A percentile compares a stretch with the other conserved stretches of the same genome.
Conservation (phyloP, 2,113 vertebrate species). For the Oncorhynchus mykiss region DNA sequence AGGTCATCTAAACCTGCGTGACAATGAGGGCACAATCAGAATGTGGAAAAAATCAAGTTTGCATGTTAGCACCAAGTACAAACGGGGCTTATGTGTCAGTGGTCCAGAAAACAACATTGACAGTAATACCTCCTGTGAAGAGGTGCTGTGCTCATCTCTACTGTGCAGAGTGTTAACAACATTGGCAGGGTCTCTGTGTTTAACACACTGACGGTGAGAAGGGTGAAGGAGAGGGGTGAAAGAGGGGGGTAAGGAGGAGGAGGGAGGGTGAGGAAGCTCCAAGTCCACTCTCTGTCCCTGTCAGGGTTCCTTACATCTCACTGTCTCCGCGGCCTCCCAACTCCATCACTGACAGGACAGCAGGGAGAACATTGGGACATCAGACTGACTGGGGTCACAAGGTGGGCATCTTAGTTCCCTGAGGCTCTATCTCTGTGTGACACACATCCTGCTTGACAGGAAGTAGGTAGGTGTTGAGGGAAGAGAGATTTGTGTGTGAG, state of each 20-base stretch:
- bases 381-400: conserved; percentile 3
- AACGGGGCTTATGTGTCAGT: no score
- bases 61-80: no score
- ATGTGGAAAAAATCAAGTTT: no score
- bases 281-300: conserved; percentile 29
- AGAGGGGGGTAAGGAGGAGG: not conserved
- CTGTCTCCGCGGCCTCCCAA: conserved; percentile 11
- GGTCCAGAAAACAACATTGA: no score
- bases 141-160: not conserved
- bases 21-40: no score
- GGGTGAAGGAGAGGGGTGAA: conserved; percentile 11
- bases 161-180: not conserved
- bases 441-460: not conserved
- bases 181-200: conserved; percentile 43
- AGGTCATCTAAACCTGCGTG: no score
- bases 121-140: not conserved
- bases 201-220: conserved; percentile 29
- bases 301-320: conserved; percentile 33
- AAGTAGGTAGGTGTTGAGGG: not conserved
- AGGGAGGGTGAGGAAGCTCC: no score
- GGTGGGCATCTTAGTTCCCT: conserved; percentile 13
- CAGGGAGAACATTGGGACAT: not conserved
- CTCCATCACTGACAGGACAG: conserved; percentile 18
- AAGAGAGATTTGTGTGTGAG: not conserved
- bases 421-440: not conserved